Evolutionary conservation across 2,113 vertebrate genomes (phyloP).

Genomic region (Ornithorhynchus anatinus): DNA sequence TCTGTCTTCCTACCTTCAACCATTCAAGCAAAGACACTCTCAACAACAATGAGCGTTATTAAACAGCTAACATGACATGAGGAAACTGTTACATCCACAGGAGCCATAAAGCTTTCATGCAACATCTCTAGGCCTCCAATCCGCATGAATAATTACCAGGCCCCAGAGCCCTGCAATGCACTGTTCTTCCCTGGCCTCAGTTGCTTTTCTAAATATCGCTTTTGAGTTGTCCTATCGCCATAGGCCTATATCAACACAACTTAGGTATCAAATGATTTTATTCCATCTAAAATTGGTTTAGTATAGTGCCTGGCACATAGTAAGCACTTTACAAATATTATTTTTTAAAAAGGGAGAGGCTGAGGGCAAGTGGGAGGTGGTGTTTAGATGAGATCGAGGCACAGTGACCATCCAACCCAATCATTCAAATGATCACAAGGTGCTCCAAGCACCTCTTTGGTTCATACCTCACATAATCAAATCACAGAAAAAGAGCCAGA

Average conservation of each 20-base stretch:
- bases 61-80: neutral
- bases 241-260: neutral
- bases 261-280: neutral
- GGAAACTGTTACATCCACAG: neutral
- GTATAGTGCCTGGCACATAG: too few relatives aligned
- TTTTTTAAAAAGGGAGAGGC: too few relatives aligned
- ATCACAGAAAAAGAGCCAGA: too few relatives aligned
- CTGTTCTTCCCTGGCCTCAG: rapidly evolving
- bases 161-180: rapidly evolving
- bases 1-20: neutral
- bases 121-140: neutral
- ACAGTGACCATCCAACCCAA: too few relatives aligned
- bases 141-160: neutral
- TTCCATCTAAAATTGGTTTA: too few relatives aligned
- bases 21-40: neutral
- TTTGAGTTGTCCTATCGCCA: neutral
- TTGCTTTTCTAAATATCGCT: neutral
- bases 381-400: too few relatives aligned
- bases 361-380: too few relatives aligned
- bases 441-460: too few relatives aligned
- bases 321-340: too few relatives aligned
- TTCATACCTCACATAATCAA: too few relatives aligned
- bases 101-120: slow-evolving; percentile 15
- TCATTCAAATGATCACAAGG: too few relatives aligned
- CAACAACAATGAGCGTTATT: neutral